phyloP scores from a whole-genome alignment of 2,113 vertebrate genomes.

The Crotophaga sulcirostris region DNA sequence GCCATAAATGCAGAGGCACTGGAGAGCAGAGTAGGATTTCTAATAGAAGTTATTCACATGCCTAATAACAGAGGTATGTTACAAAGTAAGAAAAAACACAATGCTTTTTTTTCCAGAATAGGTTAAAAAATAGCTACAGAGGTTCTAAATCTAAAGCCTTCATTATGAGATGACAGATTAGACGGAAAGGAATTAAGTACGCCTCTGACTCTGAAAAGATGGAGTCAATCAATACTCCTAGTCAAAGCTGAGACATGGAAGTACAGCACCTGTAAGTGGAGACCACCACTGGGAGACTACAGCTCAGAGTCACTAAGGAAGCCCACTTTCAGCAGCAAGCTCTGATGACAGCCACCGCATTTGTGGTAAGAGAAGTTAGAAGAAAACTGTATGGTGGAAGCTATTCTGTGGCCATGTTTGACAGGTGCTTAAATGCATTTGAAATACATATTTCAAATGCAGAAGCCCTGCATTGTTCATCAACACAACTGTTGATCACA shows the following conservation, averaged over 20 bases:
- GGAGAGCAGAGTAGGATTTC: not conserved
- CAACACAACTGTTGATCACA: rapidly evolving
- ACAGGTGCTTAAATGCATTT: not conserved
- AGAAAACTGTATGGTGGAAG: not conserved
- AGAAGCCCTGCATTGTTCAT: not conserved
- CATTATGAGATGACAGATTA: not conserved
- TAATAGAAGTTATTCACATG: not conserved
- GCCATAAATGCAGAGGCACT: not conserved
- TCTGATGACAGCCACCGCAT: not conserved
- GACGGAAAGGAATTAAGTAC: not conserved
- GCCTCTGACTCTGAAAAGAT: not conserved
- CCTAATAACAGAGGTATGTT: not conserved
- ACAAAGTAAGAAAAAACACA: not conserved
- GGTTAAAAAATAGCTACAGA: not conserved
- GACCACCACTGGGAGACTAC: not conserved
- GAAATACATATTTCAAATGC: not conserved
- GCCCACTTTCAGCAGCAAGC: not conserved
- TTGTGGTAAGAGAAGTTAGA: not conserved
- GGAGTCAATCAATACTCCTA: not conserved
- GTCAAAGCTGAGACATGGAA: not conserved
- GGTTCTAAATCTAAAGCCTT: not conserved
- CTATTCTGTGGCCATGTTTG: not conserved
- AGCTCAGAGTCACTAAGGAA: not conserved
- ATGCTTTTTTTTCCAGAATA: not conserved
- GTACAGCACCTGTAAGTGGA: not conserved